These are phyloP conservation scores for Dermolepida albohirtum DNA, from an alignment of 2,888 invertebrate species.

Conservation along the genomic window DNA sequence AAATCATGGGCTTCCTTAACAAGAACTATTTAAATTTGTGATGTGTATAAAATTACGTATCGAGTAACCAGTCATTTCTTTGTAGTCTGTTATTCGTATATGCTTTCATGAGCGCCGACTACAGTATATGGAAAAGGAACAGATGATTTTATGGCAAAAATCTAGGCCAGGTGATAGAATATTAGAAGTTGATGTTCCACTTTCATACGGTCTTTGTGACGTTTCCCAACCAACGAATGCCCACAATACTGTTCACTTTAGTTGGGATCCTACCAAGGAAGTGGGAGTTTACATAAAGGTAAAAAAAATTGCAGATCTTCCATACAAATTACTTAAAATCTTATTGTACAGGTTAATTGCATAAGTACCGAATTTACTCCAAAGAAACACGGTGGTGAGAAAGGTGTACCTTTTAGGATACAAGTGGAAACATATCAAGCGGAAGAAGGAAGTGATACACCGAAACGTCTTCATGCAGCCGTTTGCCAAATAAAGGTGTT, in stretches of 20 bases:
- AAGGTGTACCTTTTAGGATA: conserved; percentile 96
- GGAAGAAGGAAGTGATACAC: conserved; percentile 54
- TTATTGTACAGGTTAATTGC: conserved; percentile 81
- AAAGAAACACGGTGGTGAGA: conserved; percentile 98
- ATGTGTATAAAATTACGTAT: too few species aligned
- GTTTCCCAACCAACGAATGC: conserved; percentile 78
- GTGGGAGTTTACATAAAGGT: conserved; percentile 96
- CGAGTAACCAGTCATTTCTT: too few species aligned
- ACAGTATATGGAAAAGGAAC: conserved; percentile 95
- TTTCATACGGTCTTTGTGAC: conserved; percentile 91
- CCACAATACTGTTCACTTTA: conserved; percentile 87
- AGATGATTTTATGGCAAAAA: conserved; percentile 91
- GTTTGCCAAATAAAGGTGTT: conserved; percentile 97
- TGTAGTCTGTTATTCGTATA: conserved; percentile 88
- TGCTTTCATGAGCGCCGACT: conserved; percentile 96
- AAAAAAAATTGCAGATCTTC: conserved; percentile 42
- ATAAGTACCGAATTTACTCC: conserved; percentile 98
- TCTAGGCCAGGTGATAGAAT: conserved; percentile 92
- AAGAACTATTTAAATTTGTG: too few species aligned
- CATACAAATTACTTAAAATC: too few species aligned
- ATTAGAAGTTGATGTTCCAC: conserved; percentile 91
- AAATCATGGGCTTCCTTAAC: too few species aligned
- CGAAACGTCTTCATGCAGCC: conserved; percentile 86
- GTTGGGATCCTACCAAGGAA: conserved; percentile 97
- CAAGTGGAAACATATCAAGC: conserved; percentile 88